Evolutionary conservation across 2,888 invertebrate species (phyloP).

Genomic region (Folsomia candida): DNA sequence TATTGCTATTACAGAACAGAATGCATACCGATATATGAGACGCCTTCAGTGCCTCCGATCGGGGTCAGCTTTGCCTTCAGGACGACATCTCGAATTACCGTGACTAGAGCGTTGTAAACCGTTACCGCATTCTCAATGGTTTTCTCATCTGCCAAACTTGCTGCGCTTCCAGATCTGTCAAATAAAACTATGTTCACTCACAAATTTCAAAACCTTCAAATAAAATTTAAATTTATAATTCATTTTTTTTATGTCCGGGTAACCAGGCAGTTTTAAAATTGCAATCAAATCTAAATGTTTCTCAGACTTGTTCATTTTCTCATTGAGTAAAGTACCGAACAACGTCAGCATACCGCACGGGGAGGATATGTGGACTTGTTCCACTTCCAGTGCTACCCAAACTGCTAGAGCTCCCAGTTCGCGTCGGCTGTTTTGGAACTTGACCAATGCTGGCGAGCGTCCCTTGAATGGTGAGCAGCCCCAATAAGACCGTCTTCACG

Average conservation of each 20-base stretch:
- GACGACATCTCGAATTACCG: constrained; percentile 11
- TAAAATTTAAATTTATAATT: too few species aligned
- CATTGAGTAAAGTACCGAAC: neutral
- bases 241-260: too few species aligned
- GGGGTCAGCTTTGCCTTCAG: constrained; percentile 10
- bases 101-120: constrained; percentile 3
- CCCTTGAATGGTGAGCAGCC: neutral
- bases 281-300: too few species aligned
- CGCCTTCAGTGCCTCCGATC: constrained; percentile 10
- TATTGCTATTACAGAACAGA: neutral
- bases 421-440: neutral
- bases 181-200: neutral
- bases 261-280: too few species aligned
- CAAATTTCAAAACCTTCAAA: neutral
- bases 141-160: neutral
- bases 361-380: neutral
- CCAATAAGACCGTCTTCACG: neutral
- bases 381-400: neutral
- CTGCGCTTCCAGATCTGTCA: neutral
- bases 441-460: neutral
- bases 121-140: constrained; percentile 6
- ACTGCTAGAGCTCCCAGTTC: neutral
- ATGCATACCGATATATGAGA: constrained; percentile 6
- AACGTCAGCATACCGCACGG: neutral
- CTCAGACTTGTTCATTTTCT: too few species aligned